Evolutionary conservation across 2,797 vertebrate species (phyloP), one percentile per base, ranked within the genome.

Genomic region (Hydrolagus colliei): DNA sequence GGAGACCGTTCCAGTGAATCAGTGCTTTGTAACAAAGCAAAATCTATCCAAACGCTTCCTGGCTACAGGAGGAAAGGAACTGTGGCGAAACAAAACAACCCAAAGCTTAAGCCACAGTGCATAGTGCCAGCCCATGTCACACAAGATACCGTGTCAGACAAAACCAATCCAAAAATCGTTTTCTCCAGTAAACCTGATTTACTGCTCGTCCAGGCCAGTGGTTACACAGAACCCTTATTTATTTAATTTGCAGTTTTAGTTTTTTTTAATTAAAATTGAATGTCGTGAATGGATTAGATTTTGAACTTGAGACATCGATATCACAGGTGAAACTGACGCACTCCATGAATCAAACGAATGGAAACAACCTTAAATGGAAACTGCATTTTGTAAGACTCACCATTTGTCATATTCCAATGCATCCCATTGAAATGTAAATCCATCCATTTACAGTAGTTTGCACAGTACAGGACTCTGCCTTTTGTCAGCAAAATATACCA

Each of bases 401-500:
- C 79, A 84, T 41, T 9, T 67, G 16, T 68, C 65, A 84, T 1
- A 71, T 9, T 52, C 41, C 41, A 52, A 84, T 18, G 62, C 41
- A 52, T 71, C 32, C 16, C 41, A 41, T 71, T 71, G 16, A 84
- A 84, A 80, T 41, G 32, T 35, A 41, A 71, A 84, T 84, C 1
- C 65, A 71, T 12, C 71, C 14, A 76, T 76, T 59, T 9, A 20
- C 74, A 76, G 18, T 27, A 41, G 27, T 41, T 84, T 82, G 65
- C 32, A 67, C 35, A 59, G 41, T 76, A 35, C 41, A 73, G 3
- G 0, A 73, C 22, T 4, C 35, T 22, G 35, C 18, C 9, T 18
- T 18, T 41, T 84, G 41, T 84, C 79, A 84, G 71, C 77, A 84
- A 71, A 84, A 52, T 52, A 71, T 84, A 84, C 32, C 65, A 84